phyloP scores from a whole-genome alignment of 2,113 vertebrate genomes.

The Sclerurus mexicanus region DNA sequence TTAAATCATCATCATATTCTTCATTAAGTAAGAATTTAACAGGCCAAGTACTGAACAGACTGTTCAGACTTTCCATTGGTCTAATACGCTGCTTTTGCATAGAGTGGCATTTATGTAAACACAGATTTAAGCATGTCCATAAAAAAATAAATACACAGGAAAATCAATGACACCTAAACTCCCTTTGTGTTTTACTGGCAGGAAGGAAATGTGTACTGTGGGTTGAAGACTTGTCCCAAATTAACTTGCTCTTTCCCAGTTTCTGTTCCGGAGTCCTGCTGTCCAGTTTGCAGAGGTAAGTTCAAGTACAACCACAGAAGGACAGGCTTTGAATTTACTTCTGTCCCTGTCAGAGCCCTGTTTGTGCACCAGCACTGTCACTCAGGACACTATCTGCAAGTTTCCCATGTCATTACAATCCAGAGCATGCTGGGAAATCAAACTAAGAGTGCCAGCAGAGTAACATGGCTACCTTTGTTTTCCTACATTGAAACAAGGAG shows the following conservation, averaged over 20 bases:
- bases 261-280: constrained; percentile 77
- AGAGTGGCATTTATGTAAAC: background rate
- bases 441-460: background rate
- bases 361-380: background rate
- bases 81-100: background rate
- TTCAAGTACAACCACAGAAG: background rate
- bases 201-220: constrained; percentile 83
- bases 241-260: constrained; percentile 76
- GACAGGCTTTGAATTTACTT: background rate
- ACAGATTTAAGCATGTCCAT: background rate
- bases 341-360: background rate
- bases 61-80: background rate
- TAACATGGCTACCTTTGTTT: background rate
- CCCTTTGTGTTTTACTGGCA: constrained; percentile 58
- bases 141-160: background rate
- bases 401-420: background rate
- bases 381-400: background rate
- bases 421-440: background rate
- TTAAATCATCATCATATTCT: background rate
- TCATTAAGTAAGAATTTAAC: background rate
- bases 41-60: background rate
- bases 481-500: background rate
- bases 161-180: background rate
- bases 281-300: constrained; percentile 79
- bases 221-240: constrained; percentile 81